phyloP scores from a whole-genome alignment of 2,888 invertebrate genomes.

The Polietes domitor region DNA sequence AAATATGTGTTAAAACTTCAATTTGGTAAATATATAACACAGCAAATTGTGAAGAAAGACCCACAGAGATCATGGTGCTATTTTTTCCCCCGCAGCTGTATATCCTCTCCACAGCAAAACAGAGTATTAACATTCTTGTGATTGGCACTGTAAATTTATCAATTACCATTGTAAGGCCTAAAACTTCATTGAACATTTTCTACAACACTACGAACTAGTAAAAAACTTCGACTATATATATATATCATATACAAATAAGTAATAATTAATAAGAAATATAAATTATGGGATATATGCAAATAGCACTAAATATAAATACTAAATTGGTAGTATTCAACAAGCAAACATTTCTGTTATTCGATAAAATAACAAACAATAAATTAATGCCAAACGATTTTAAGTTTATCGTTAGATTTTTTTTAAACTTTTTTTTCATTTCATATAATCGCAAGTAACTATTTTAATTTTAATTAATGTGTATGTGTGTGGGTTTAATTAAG shows the following conservation, averaged over 20 bases:
- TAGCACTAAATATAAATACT: background rate
- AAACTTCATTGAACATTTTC: background rate
- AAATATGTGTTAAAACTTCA: too few relatives aligned
- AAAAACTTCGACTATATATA: background rate
- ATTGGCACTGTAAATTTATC: background rate
- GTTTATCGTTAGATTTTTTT: background rate
- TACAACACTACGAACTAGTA: background rate
- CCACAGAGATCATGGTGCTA: too few relatives aligned
- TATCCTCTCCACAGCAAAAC: too few relatives aligned
- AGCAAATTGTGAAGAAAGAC: too few relatives aligned
- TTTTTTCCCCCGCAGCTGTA: too few relatives aligned
- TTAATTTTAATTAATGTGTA: slow-evolving; percentile 25
- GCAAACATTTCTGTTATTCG: background rate
- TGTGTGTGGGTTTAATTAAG: slow-evolving; percentile 46
- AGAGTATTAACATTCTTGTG: too few relatives aligned
- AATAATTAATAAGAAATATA: background rate
- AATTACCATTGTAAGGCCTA: background rate
- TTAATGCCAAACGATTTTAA: background rate
- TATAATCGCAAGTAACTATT: background rate
- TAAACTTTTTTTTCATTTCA: slow-evolving; percentile 1
- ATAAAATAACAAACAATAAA: slow-evolving; percentile 16
- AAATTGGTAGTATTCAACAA: slow-evolving; percentile 5
- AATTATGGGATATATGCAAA: background rate
- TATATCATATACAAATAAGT: background rate
- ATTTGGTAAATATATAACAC: too few relatives aligned